Conservation (phyloP, 2,888 invertebrate genomes). For the Cryptus armator region DNA sequence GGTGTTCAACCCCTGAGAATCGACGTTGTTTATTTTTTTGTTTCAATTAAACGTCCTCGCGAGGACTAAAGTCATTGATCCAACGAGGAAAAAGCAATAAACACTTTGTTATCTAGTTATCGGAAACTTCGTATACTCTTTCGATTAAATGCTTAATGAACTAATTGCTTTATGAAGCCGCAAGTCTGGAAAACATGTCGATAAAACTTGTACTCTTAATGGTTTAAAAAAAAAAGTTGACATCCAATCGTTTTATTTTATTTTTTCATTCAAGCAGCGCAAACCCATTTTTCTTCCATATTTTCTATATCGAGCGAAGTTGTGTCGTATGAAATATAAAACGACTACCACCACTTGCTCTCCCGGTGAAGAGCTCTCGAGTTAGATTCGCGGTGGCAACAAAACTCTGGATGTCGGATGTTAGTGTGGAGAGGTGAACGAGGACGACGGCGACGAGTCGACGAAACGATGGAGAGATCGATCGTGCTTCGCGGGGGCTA, state of each 20-base stretch:
- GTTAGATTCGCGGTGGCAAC: neutral
- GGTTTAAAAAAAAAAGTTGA: no score
- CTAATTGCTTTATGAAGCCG: no score
- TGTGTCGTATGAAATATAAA: neutral
- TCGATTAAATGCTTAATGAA: no score
- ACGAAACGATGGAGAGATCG: conserved; percentile 55
- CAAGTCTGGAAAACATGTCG: neutral
- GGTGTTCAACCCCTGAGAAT: no score
- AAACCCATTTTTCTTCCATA: neutral
- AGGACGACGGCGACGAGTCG: conserved; percentile 23
- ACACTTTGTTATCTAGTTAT: no score
- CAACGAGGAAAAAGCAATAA: no score
- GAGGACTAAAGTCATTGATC: no score
- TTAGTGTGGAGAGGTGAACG: conserved; percentile 23
- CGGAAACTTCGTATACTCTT: no score
- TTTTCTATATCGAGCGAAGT: neutral
- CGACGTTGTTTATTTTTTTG: no score
- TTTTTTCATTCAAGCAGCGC: neutral
- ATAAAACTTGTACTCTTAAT: neutral
- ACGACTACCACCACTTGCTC: neutral
- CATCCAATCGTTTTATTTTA: neutral
- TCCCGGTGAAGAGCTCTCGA: conserved; percentile 1
- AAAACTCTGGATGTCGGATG: conserved; percentile 11
- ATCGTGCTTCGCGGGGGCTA: conserved; percentile 48
- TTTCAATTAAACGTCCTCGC: no score